Base-by-base conservation (phyloP, 2,888 invertebrate species). In the Terebella lapidaria region DNA sequence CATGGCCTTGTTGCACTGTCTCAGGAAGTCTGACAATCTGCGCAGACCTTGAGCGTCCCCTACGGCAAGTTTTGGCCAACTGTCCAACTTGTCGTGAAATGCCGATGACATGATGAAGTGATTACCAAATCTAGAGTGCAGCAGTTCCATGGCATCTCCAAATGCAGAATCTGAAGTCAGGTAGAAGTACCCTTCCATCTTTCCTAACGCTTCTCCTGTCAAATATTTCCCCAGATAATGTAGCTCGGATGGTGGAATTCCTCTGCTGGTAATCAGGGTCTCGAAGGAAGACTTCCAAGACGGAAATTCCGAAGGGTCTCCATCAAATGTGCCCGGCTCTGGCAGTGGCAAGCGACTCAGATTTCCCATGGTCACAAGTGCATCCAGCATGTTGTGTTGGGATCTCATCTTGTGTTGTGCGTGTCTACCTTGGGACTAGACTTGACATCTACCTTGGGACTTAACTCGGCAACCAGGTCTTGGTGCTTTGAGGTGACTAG, bases 11-110 rank as follows among this genome's bases (percentile, higher is more conserved):
- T 47, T 5, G 22, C 54, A 54, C 54, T 59, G 59, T 15, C 28
- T 27, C 24, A 62, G 57, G 26, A 62, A 62, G 51, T 62, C 62
- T 3, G 54, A 20, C 10, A 58, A 55, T 28, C 28, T 27, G 10
- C 55, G 26, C 1, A 62, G 46, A 15, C 22, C 59, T 18, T 26
- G 20, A 24, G 56, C 62, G 56, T 62, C 62, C 27, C 35, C 2
- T 18, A 29, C 2, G 4, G 53, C 35, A 15, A 60, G 27, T 25
- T 57, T 58, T 22, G 49, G 49, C 49, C 49, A 49, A 20, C 18
- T 5, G 5, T 49, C 15, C 10, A 49, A 24, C 24, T 49, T 49
- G 22, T 49, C 24, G 5, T 24, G 49, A 49, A 49, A 49, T 10
- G 49, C 49, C 5, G 5, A 5, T 5, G n/a, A 5, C 5, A 49